Evolutionary conservation across 2,797 vertebrate species (phyloP).

Genomic region (Fistularia tabacaria): DNA sequence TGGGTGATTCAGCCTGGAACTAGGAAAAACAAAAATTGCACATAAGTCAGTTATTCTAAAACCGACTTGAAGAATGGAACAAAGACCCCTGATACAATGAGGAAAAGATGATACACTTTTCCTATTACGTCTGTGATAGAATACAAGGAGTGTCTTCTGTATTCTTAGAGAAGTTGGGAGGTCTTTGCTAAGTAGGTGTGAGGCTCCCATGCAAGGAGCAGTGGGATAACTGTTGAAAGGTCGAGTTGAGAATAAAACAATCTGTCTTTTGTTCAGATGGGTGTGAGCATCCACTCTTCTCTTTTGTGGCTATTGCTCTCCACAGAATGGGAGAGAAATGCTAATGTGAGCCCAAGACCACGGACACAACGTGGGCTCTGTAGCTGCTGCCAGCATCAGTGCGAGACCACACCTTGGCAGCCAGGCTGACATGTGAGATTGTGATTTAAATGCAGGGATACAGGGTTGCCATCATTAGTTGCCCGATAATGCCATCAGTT

Average conservation of each 20-base stretch:
- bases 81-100: neutral
- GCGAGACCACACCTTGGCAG: conserved; percentile 23
- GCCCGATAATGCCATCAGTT: conserved; percentile 32
- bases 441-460: conserved; percentile 31
- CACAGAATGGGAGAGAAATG: conserved; percentile 21
- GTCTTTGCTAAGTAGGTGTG: conserved; percentile 40
- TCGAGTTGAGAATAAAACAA: conserved; percentile 50
- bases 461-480: conserved; percentile 27
- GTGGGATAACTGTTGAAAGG: conserved; percentile 42
- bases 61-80: neutral
- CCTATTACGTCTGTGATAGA: neutral
- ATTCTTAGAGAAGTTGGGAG: conserved; percentile 15
- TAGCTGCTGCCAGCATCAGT: neutral
- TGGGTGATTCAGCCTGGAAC: too few relatives aligned
- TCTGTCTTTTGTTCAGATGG: conserved; percentile 43
- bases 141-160: conserved; percentile 8
- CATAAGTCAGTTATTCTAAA: too few relatives aligned
- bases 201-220: conserved; percentile 29
- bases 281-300: conserved; percentile 33
- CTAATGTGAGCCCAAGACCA: conserved; percentile 8
- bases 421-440: conserved; percentile 24
- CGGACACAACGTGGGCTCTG: neutral
- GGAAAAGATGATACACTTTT: neutral
- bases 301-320: conserved; percentile 30
- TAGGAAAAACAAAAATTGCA: too few relatives aligned